phyloP scores from a whole-genome alignment of 2,113 vertebrate species.

The Oriolus oriolus region DNA sequence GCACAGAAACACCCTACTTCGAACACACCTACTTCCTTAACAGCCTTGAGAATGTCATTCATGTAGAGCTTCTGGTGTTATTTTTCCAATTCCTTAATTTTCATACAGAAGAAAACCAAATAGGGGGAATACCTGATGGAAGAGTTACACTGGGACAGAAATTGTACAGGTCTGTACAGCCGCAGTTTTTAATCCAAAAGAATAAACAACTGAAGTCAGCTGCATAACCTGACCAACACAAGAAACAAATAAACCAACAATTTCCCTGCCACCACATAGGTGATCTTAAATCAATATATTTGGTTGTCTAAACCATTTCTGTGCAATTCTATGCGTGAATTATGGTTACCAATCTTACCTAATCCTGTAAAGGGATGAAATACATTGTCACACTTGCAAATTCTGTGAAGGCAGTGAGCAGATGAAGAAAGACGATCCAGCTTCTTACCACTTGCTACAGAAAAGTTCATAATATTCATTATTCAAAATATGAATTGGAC shows the following conservation, averaged over 20 bases:
- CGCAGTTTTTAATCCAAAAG: background rate
- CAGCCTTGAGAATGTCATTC: background rate
- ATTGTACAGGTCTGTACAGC: background rate
- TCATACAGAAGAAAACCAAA: background rate
- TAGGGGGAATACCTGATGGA: background rate
- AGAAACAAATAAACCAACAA: background rate
- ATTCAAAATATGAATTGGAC: background rate
- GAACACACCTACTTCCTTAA: background rate
- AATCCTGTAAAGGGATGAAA: background rate
- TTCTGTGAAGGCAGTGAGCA: background rate
- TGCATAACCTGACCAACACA: background rate
- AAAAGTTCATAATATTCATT: background rate
- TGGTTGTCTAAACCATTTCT: background rate
- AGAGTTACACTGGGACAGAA: background rate
- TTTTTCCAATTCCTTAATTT: background rate
- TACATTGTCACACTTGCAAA: background rate
- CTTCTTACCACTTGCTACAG: conserved; percentile 2
- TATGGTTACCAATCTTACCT: background rate
- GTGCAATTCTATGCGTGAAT: background rate
- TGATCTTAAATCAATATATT: background rate
- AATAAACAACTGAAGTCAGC: background rate
- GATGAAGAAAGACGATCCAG: background rate
- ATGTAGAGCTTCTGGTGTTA: background rate
- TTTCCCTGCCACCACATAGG: background rate
- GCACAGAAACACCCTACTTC: background rate